phyloP scores from a whole-genome alignment of 1,140 invertebrate genomes.

The Drosophila orosa region DNA sequence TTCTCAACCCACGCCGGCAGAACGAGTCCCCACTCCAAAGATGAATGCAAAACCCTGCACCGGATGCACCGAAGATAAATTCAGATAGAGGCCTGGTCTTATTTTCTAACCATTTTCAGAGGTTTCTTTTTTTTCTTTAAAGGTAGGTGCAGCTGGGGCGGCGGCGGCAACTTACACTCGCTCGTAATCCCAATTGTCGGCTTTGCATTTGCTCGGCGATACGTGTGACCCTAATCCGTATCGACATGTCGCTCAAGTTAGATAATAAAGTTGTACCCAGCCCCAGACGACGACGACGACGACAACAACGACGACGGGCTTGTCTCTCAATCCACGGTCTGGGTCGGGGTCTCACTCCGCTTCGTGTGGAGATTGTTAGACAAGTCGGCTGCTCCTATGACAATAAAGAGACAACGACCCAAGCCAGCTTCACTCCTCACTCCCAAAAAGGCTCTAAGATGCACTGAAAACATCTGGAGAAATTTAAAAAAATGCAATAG shows the following conservation, averaged over 20 bases:
- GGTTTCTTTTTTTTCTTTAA: not conserved
- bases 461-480: not conserved
- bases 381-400: slow-evolving; percentile 46
- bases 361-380: slow-evolving; percentile 43
- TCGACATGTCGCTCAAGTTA: slow-evolving; percentile 79
- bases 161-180: slow-evolving; percentile 21
- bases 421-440: slow-evolving; percentile 1
- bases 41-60: slow-evolving; percentile 55
- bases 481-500: not conserved
- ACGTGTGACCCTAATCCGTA: slow-evolving; percentile 81
- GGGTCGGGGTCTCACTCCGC: slow-evolving; percentile 39
- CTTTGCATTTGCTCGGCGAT: slow-evolving; percentile 66
- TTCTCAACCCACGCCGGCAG: slow-evolving; percentile 27
- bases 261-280: slow-evolving; percentile 73
- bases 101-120: slow-evolving; percentile 43
- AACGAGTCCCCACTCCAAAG: not conserved
- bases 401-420: slow-evolving; percentile 47
- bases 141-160: slow-evolving; percentile 35
- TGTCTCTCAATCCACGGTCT: slow-evolving; percentile 36
- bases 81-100: slow-evolving; percentile 32
- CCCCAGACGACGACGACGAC: slow-evolving; percentile 12
- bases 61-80: slow-evolving; percentile 52
- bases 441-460: slow-evolving; percentile 6
- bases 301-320: slow-evolving; percentile 17
- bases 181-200: slow-evolving; percentile 72